Evolutionary conservation across 2,888 invertebrate species (phyloP), one percentile per base, ranked within the genome.

Genomic region (Chymomyza caudatula): DNA sequence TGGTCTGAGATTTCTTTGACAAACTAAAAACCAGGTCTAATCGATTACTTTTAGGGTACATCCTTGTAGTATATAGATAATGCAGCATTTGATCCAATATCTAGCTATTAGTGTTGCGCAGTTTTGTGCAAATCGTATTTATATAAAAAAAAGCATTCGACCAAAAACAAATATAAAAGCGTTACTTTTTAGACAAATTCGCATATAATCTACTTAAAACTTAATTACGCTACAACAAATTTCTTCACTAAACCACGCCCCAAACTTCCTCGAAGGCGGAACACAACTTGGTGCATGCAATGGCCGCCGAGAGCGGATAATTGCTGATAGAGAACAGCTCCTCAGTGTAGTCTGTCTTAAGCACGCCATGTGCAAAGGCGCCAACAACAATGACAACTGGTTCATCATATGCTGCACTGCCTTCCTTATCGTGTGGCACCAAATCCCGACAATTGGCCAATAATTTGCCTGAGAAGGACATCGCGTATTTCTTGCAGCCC

Each of bases 331-430:
- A 97, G 87, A 97, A 92, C 0, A 94, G 94, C 72, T 96, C 96
- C 92, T 99, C 98, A 1, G 95, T 93, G 90, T 98, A 99, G 90
- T 98, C 97, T 1, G 92, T 91, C 78, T 94, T 93, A 69, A 99
- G 94, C 90, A 95, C 96, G 62, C 99, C 99, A 91, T 98, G 97
- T 0, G 99, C 99, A 95, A 99, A 98, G 2, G 99, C 98, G 47
- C 99, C 99, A 65, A 99, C 92, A 2, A 98, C 95, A 76, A 99
- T 92, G 0, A 95, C 97, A 64, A 98, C 93, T 0, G 98, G 98
- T 65, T 94, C 93, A 73, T 97, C 93, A 71, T 97, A 95, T 56
- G 93, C 92, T 15, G 92, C 62, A 11, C 60, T 73, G 13, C 71
- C 74, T n/a, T 71, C 80, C 1, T 76, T 70, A 15, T 73, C 69